Conservation (phyloP, 1,140 invertebrate species). For the Cydia fagiglandana region DNA sequence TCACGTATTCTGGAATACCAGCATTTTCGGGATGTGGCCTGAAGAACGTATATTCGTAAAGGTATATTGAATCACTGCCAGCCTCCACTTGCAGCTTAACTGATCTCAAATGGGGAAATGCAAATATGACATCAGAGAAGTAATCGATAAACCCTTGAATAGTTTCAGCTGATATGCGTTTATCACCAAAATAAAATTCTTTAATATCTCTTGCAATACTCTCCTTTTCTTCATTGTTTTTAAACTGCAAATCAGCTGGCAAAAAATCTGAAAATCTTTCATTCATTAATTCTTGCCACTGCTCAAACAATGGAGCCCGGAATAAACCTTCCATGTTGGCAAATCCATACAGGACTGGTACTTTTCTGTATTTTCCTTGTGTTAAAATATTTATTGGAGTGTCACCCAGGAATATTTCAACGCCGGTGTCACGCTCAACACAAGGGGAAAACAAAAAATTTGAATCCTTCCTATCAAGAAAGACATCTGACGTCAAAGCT, state of each 20-base stretch:
- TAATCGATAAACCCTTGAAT: constrained; percentile 2
- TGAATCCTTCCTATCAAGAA: constrained; percentile 36
- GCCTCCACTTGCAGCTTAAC: constrained; percentile 2
- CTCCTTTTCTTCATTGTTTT: constrained; percentile 39
- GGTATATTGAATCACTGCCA: constrained; percentile 22
- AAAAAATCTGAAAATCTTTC: constrained; percentile 44
- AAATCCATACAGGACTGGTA: constrained; percentile 46
- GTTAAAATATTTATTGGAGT: constrained; percentile 46
- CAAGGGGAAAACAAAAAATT: constrained; percentile 46
- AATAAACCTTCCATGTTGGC: constrained; percentile 48
- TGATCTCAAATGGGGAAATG: background rate
- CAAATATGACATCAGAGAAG: constrained; percentile 17
- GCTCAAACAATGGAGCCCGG: constrained; percentile 38
- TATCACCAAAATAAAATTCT: constrained; percentile 46
- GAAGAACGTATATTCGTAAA: constrained; percentile 1
- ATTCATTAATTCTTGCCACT: constrained; percentile 44
- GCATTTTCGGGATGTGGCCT: background rate
- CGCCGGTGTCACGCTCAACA: constrained; percentile 42
- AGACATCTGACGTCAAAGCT: constrained; percentile 5
- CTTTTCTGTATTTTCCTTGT: constrained; percentile 44
- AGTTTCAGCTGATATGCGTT: constrained; percentile 32
- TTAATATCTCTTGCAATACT: constrained; percentile 40
- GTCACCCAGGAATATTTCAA: constrained; percentile 44
- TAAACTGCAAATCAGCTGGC: constrained; percentile 42
- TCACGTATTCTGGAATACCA: background rate